A percentile compares a stretch with the other conserved stretches of the same genome.
Conservation (phyloP, 2,888 invertebrate genomes). For the Drosophila conformis region DNA sequence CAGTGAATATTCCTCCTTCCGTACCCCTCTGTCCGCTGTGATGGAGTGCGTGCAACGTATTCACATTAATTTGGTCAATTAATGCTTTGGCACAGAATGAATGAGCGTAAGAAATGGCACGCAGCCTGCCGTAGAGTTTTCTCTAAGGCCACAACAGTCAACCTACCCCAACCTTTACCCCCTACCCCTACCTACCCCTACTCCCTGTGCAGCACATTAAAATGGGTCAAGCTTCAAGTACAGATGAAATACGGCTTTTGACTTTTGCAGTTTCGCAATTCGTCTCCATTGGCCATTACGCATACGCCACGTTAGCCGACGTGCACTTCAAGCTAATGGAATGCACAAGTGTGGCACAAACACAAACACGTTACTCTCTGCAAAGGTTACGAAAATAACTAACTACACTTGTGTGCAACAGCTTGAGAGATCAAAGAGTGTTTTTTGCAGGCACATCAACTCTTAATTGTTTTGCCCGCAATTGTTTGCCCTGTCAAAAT, state of each 20-base stretch:
- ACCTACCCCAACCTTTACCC: background rate
- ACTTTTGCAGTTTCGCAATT: constrained; percentile 20
- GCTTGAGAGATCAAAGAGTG: constrained; percentile 5
- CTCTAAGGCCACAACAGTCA: background rate
- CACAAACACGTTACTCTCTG: constrained; percentile 7
- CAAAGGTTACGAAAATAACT: constrained; percentile 33
- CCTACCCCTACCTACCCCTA: no score
- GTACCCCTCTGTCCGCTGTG: background rate
- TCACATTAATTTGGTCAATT: constrained; percentile 76
- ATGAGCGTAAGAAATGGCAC: constrained; percentile 16
- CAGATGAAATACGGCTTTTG: constrained; percentile 49
- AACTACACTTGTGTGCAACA: constrained; percentile 36
- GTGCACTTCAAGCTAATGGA: constrained; percentile 54
- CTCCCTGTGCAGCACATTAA: constrained; percentile 12
- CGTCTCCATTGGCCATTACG: constrained; percentile 48
- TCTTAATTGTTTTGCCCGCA: background rate
- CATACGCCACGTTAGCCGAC: constrained; percentile 56
- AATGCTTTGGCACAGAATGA: constrained; percentile 31
- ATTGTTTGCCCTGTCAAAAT: background rate
- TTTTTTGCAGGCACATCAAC: background rate
- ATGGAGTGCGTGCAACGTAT: constrained; percentile 49
- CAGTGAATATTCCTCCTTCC: background rate
- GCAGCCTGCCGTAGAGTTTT: constrained; percentile 16
- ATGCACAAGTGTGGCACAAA: constrained; percentile 56
- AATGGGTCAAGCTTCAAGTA: constrained; percentile 54